These are phyloP conservation scores for Coptodon rendalli DNA, from an alignment of 2,113 vertebrate genomes.

Conservation along the genomic window DNA sequence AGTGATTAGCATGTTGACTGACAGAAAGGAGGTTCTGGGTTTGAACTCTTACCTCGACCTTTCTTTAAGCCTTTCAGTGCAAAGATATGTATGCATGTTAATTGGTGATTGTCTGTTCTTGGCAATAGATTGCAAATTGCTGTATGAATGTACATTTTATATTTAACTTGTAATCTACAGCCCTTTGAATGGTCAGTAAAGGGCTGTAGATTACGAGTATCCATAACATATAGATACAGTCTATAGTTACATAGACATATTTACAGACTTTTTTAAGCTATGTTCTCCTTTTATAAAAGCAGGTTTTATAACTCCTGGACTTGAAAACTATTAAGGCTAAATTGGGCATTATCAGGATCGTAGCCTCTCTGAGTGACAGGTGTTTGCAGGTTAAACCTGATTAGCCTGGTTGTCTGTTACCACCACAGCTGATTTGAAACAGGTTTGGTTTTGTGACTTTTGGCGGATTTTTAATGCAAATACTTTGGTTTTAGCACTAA, in stretches of 20 bases:
- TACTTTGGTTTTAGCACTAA: neutral
- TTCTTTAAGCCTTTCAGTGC: neutral
- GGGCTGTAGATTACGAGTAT: neutral
- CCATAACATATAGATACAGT: neutral
- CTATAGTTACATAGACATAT: neutral
- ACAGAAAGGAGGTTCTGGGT: neutral
- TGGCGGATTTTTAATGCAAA: neutral
- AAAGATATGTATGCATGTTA: neutral
- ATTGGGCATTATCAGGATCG: neutral
- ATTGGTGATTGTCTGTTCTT: neutral
- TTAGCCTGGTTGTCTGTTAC: neutral
- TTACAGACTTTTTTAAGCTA: neutral
- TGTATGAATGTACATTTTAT: neutral
- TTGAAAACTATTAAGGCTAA: neutral
- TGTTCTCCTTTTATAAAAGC: neutral
- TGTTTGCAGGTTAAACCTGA: neutral
- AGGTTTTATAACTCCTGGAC: neutral
- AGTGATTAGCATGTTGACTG: fast-evolving
- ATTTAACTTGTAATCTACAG: neutral
- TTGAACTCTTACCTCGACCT: neutral
- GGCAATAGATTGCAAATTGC: neutral
- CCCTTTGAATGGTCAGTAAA: neutral
- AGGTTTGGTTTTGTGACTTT: neutral
- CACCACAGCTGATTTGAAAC: neutral
- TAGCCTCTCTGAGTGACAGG: neutral